Base-by-base conservation (phyloP, 1,140 invertebrate genomes). In the Brachionus rubens region DNA sequence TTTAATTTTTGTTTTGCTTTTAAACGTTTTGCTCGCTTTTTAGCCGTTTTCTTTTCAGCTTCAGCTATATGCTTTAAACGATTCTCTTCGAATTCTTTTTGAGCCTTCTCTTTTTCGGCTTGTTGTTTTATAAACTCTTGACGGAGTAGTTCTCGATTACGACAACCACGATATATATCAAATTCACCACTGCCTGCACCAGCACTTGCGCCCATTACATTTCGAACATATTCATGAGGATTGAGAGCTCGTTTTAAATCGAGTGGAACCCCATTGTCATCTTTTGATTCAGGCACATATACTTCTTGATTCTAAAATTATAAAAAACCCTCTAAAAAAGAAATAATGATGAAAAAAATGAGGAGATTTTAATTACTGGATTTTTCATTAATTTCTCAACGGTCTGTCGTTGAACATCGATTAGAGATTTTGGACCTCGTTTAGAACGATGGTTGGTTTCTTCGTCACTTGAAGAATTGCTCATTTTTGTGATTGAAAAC, bases 121-220 rank as follows among this genome's bases (percentile, higher is more conserved):
- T 43, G 16, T 40, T 75, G 16, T 52, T 77, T 77, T 16, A 78
- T 21, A 77, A 89, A 91, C 83, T 95, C 95, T 82, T 96, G 93
- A 77, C 96, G 86, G 1, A 93, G 91, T 86, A 95, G 96, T 86
- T 98, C 94, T 85, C 96, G 93, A 65, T 94, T 86, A 43, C 94
- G 85, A 19, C 98, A 86, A 86, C 97, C 94, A 78, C 95, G 88
- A 80, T 98, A 98, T 0, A 98, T 94, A 86, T 98, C 95, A 86
- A 98, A 98, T 83, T 98, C 96, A 56, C 96, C 96, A 81, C 93
- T 96, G 19, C 96, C 96, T 67, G 95, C 96, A 46, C 95, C 96
- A 70, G 96, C 95, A 88, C 93, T 96, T 16, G 93, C 96, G 12
- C 86, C 93, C 93, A 96, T 96, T 14, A 96, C 92, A 89, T 98